Base-by-base conservation (phyloP, 1,140 invertebrate species). In the Anthonomus grandis region DNA sequence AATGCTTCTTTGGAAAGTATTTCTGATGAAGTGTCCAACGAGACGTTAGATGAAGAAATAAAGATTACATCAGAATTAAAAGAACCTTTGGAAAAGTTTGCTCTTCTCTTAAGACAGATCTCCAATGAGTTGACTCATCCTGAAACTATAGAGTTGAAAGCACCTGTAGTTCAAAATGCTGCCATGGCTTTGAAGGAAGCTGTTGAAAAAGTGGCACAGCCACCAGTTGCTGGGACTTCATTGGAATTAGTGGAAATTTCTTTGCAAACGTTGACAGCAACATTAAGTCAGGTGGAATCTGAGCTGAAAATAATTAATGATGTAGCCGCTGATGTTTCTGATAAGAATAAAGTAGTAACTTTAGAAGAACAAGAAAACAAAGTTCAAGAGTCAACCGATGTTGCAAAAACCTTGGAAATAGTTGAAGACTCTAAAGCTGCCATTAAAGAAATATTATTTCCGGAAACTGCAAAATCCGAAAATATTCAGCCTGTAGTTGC, bases 291-390 rank as follows among this genome's bases (percentile, higher is more conserved):
- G n/a, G n/a, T n/a, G n/a, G n/a, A n/a, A n/a, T n/a, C n/a, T n/a
- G n/a, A n/a, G n/a, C n/a, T n/a, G n/a, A n/a, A n/a, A n/a, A n/a
- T n/a, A n/a, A n/a, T n/a, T n/a, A n/a, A n/a, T n/a, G n/a, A n/a
- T n/a, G n/a, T n/a, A n/a, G n/a, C n/a, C n/a, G n/a, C n/a, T n/a
- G 52, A 55, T 12, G 18, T 13, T 15, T 17, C 41, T 48, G 34
- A 34, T 17, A 41, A 54, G 31, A 21, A 42, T 3, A 17, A 24
- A 1, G n/a, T 17, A 19, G 18, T 42, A 1, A 17, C 12, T 15
- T 12, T 17, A 5, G 12, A 8, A 44, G n/a, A 34, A 12, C 1
- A 12, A 12, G 31, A 34, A 34, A 1, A 10, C 10, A 1, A 1
- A 34, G n/a, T 8, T 19, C 6, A 21, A 19, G 12, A 21, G n/a